Base-by-base conservation (phyloP, 2,797 vertebrate genomes). In the Luscinia luscinia region DNA sequence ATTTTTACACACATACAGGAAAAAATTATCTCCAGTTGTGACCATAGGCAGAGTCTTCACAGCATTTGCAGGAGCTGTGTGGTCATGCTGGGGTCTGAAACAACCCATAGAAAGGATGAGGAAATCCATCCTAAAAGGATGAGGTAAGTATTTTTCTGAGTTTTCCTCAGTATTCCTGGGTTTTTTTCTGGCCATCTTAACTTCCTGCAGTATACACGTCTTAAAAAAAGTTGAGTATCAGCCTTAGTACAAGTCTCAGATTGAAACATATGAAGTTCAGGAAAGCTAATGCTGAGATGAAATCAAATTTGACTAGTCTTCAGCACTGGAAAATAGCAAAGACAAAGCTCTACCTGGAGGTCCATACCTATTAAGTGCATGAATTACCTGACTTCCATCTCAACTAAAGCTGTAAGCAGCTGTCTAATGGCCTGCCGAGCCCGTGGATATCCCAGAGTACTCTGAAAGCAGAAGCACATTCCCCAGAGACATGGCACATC, bases 391-490 rank as follows among this genome's bases (percentile, higher is more conserved):
- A 36, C 15, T 81, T 67, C 11, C n/a, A 41, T 20, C 38, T 87
- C 57, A 75, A 67, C 27, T 57, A 28, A 51, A 64, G 43, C 45
- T 55, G 13, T n/a, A 67, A 73, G 21, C 32, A 55, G 76, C 4
- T 80, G 40, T 20, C 21, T 9, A 79, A 54, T 6, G 52, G 58
- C 41, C 70, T 7, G 2, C 11, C 0, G 0, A 83, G 19, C 22
- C 45, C 57, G 12, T 1, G 9, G 77, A 38, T 26, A 67, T 9
- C 45, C 79, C 45, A 0, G 40, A 62, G 13, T 27, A 28, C 15
- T 55, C 40, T 0, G 0, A 78, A 92, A 34, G 24, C 41, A 67
- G 41, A 28, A 81, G 32, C 0, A 0, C 17, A 11, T 26, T 41
- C 17, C 46, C 7, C 5, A 41, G 34, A 59, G 19, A 78, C 6